Percentiles rank a stretch among this genome's conserved stretches.
These are phyloP conservation scores for Campopleginae sp. DNA, from an alignment of 2,888 invertebrate species.

Conservation along the genomic window DNA sequence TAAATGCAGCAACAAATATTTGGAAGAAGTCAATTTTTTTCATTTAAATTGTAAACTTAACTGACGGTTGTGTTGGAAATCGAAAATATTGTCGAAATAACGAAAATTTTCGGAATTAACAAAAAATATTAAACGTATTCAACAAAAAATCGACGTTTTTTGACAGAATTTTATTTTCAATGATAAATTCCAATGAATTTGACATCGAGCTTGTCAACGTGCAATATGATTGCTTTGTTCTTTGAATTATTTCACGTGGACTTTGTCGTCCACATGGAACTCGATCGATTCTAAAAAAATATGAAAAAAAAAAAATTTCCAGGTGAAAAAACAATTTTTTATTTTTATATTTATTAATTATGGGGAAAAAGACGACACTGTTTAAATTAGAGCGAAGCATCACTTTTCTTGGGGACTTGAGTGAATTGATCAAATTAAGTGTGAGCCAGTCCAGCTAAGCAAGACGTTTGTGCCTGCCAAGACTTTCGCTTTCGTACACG, in stretches of 20 bases:
- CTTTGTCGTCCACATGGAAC: background rate
- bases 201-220: background rate
- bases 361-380: background rate
- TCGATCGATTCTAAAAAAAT: background rate
- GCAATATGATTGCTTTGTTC: background rate
- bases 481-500: slow-evolving; percentile 18
- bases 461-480: slow-evolving; percentile 18
- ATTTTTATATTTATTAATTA: background rate
- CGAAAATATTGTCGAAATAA: too few species aligned
- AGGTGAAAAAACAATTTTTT: background rate
- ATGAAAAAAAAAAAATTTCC: background rate
- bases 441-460: slow-evolving; percentile 28
- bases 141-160: too few species aligned
- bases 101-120: too few species aligned
- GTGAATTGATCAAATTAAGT: slow-evolving; percentile 25
- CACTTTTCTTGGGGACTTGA: slow-evolving; percentile 5
- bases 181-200: background rate
- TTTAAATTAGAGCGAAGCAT: background rate
- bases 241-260: background rate
- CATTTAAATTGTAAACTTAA: too few species aligned
- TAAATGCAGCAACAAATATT: too few species aligned
- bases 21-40: too few species aligned
- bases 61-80: too few species aligned
- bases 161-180: too few species aligned
- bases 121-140: too few species aligned